Evolutionary conservation across 1,140 invertebrate species (phyloP), one percentile per base, ranked within the genome.

Genomic region (Rhynchophorus ferrugineus): DNA sequence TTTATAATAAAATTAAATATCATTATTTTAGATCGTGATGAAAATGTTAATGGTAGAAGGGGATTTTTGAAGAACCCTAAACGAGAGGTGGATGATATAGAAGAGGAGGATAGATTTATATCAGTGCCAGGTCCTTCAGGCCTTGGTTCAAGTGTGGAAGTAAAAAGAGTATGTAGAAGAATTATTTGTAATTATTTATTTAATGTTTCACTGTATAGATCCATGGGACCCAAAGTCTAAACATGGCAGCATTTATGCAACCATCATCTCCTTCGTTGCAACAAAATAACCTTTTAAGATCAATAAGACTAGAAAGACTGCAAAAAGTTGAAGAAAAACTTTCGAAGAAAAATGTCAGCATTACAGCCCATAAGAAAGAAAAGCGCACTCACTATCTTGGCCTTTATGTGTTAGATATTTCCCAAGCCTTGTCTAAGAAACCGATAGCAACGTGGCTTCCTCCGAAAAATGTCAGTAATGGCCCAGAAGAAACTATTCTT

Each of bases 391-490:
- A 67, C 48, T 61, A 57, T 45, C 74, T 94, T 61, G 82, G 82
- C 24, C 77, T 94, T 65, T 91, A 89, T 73, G 84, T 92, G n/a
- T 72, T 94, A 34, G 90, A 95, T 69, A 87, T 95, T 49, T 81
- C 80, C 13, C 73, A 81, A 36, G 80, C 86, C 42, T 64, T 85
- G n/a, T 69, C 74, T 63, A 73, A 75, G 24, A 78, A 84, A 36
- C 78, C 78, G 14, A 71, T 71, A 45, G 86, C 87, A 0, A 79
- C 81, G 7, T 95, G 91, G 91, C 71, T 89, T 52, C 80, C 82
- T 49, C 78, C 81, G 61, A 78, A 82, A 67, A 68, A 74, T 53
- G 72, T 74, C 38, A 76, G 78, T 33, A 77, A 78, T 38, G 85
- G 84, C 16, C 91, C 93, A 1, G 88, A 92, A 66, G 88, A 95